These are phyloP conservation scores for Fistularia tabacaria DNA, from an alignment of 2,797 vertebrate genomes.

Conservation along the genomic window DNA sequence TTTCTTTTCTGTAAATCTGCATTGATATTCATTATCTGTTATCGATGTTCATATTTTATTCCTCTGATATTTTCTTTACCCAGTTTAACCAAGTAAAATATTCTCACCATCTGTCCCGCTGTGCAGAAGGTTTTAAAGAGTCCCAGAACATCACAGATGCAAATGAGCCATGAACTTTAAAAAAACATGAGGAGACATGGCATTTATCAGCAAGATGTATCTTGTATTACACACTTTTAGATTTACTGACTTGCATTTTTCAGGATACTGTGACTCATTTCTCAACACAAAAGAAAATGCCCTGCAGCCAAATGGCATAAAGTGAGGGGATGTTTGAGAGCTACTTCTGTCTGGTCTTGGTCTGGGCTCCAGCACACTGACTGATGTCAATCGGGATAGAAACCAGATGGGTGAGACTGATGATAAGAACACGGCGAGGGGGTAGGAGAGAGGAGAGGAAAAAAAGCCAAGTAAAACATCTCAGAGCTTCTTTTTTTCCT, in stretches of 20 bases:
- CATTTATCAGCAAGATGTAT: no score
- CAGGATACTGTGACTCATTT: background rate
- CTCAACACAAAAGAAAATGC: no score
- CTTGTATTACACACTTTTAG: no score
- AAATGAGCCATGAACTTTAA: conserved; percentile 31
- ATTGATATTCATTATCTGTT: conserved; percentile 4
- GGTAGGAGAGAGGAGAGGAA: conserved; percentile 1
- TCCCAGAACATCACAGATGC: background rate
- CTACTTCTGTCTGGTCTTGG: conserved; percentile 13
- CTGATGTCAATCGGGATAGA: conserved; percentile 47
- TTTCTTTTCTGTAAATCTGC: background rate
- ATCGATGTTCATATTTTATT: conserved; percentile 23
- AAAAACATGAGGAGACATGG: conserved; percentile 1
- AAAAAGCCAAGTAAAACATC: conserved; percentile 23
- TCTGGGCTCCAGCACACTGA: conserved; percentile 21
- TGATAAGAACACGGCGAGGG: conserved; percentile 48
- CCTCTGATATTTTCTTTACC: background rate
- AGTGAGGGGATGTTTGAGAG: conserved; percentile 21
- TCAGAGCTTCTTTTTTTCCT: conserved; percentile 30
- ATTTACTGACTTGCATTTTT: background rate
- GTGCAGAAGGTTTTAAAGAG: conserved; percentile 23
- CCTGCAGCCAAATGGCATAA: conserved; percentile 12
- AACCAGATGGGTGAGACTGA: conserved; percentile 60
- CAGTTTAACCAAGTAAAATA: conserved; percentile 38
- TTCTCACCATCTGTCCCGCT: conserved; percentile 36